Evolutionary conservation across 2,113 vertebrate genomes (phyloP).

Genomic region (Macaca nemestrina): DNA sequence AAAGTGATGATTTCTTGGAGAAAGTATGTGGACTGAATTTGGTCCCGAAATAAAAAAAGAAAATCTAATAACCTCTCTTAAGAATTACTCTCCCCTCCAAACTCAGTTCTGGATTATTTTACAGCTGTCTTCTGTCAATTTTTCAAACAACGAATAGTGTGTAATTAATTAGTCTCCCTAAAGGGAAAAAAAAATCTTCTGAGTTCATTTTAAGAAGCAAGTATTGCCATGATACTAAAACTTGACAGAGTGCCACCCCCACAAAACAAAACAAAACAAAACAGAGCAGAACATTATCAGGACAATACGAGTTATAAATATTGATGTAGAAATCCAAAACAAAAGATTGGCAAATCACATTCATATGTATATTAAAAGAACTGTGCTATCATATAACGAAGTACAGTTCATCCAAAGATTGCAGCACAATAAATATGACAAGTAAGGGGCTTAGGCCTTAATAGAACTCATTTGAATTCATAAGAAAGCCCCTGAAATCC

Average conservation of each 20-base stretch:
- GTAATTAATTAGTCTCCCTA: constrained; percentile 31
- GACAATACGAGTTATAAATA: constrained; percentile 61
- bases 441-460: constrained; percentile 52
- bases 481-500: constrained; percentile 54
- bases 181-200: not conserved
- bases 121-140: not conserved
- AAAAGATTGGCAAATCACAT: constrained; percentile 62
- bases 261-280: constrained; percentile 34
- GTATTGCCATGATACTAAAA: constrained; percentile 25
- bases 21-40: not conserved
- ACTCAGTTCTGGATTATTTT: constrained; percentile 8
- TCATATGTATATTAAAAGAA: constrained; percentile 47
- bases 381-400: constrained; percentile 21
- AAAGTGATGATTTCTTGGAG: not conserved
- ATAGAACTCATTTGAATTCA: constrained; percentile 70
- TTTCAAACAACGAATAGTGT: not conserved
- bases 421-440: constrained; percentile 61
- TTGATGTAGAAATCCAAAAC: constrained; percentile 54
- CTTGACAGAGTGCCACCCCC: constrained; percentile 48
- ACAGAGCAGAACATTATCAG: constrained; percentile 12
- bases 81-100: not conserved
- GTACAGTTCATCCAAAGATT: constrained; percentile 42
- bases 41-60: not conserved
- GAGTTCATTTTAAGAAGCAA: constrained; percentile 53
- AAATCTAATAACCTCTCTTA: not conserved